Base-by-base conservation (phyloP, 30 jellyfish, hydroid and myxozoan species). In the Aurelia sp. region DNA sequence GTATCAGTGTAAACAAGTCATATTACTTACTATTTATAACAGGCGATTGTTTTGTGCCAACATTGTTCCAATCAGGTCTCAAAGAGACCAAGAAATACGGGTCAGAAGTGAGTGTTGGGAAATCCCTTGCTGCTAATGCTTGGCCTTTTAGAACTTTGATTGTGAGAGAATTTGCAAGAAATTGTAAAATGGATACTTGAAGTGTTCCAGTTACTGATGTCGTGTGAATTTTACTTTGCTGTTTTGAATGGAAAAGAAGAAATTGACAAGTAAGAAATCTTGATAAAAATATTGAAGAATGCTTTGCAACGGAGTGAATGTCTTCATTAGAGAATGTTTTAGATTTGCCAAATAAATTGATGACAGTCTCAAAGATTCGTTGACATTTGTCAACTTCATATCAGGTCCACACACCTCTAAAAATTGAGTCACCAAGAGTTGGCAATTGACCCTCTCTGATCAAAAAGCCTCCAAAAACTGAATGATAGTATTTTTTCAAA, bases 71-170 rank as follows among this genome's bases (percentile, higher is more conserved):
- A 67, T 80, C 85, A 10, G 98, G 98, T 22, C 64, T 48, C 13
- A 93, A 30, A 21, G 97, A 88, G 4, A 93, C 74, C 62, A 12
- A 35, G 57, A 93, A 76, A 80, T 88, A 93, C 15, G 98, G 98
- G 59, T 93, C 96, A 20, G 98, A 78, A 55, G 66, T 59, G 20
- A 72, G 52, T 13, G 98, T 80, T 12, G 98, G 98, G 63, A 74
- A 88, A 75, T 93, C 98, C 22, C 98, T 84, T 40, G 98, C 94
- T 11, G 86, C 98, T 2, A 93, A 92, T 44, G 57, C 59, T 11
- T 64, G 53, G 27, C 91, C 98, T 20, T 88, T 71, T 15, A 88
- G 86, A 22, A 93, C 94, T 33, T 93, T 76, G 69, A 93, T 97
- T 11, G 95, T 95, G 35, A 93, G 60, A 7, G 92, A 80, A 16